phyloP scores from a whole-genome alignment of 2,797 vertebrate genomes.

The Spinus pinus region DNA sequence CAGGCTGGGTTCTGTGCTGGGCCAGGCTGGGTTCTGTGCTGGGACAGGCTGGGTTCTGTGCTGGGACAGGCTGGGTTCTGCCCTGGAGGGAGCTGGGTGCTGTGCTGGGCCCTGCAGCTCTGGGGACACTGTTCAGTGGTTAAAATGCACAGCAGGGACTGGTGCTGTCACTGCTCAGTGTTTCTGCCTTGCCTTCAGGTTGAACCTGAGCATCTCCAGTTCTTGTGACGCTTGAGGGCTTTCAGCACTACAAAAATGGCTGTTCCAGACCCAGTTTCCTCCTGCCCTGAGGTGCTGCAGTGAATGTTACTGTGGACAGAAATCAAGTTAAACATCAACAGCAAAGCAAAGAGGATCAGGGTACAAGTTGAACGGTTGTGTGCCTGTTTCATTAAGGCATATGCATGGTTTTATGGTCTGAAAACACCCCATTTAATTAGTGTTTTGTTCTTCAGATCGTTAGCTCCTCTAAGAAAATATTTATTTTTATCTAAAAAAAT shows the following conservation, averaged over 20 bases:
- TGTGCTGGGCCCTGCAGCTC: neutral
- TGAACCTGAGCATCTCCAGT: neutral
- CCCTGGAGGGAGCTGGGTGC: too few species aligned
- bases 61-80: too few species aligned
- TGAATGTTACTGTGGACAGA: neutral
- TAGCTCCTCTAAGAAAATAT: neutral
- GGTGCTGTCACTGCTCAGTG: rapidly evolving
- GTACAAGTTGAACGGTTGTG: neutral
- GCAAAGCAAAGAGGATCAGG: neutral
- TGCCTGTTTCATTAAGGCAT: neutral
- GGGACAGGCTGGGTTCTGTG: neutral
- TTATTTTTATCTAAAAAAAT: neutral
- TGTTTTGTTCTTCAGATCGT: rapidly evolving
- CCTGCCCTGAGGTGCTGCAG: neutral
- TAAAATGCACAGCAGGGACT: neutral
- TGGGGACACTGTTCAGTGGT: too few species aligned
- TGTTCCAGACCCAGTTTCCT: neutral
- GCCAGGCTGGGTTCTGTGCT: too few species aligned
- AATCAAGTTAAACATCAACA: neutral
- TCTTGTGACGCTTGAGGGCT: neutral
- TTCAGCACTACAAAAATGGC: neutral
- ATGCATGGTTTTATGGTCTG: neutral
- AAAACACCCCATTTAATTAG: neutral
- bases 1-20: too few species aligned
- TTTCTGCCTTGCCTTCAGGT: neutral